phyloP scores from a whole-genome alignment of 2,797 vertebrate species.

The Alca torda region DNA sequence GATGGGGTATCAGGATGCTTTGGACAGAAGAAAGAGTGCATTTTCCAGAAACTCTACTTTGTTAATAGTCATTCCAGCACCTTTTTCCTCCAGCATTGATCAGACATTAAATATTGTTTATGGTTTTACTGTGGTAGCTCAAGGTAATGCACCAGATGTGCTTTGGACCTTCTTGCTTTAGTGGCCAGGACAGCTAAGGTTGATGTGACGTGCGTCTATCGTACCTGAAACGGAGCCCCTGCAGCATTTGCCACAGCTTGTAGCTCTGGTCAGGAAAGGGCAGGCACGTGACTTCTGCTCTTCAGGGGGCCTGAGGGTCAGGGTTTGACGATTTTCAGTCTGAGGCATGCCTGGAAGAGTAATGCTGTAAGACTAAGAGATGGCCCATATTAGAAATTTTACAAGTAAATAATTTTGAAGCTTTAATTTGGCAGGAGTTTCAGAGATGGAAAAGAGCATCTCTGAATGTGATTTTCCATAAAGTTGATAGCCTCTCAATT shows the following conservation, averaged over 20 bases:
- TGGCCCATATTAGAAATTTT: neutral
- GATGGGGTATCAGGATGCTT: neutral
- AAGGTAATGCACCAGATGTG: neutral
- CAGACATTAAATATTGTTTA: neutral
- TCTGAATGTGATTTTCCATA: no score
- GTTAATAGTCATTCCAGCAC: neutral
- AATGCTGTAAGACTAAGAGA: neutral
- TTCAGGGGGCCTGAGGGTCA: neutral
- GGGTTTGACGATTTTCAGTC: fast-evolving
- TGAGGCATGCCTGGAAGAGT: neutral
- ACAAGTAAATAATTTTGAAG: neutral
- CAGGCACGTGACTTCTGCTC: neutral
- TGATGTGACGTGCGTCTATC: neutral
- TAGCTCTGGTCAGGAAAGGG: neutral
- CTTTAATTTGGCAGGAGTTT: neutral
- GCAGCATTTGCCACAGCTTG: fast-evolving
- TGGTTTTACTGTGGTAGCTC: neutral
- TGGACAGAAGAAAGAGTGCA: neutral
- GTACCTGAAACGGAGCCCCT: fast-evolving
- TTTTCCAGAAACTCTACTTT: neutral
- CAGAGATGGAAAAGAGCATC: neutral
- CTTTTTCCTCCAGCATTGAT: neutral
- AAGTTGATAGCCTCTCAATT: neutral
- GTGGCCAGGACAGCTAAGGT: neutral
- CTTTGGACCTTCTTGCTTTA: neutral